Evolutionary conservation across 2,888 invertebrate species (phyloP).

Genomic region (Molanna angustata): DNA sequence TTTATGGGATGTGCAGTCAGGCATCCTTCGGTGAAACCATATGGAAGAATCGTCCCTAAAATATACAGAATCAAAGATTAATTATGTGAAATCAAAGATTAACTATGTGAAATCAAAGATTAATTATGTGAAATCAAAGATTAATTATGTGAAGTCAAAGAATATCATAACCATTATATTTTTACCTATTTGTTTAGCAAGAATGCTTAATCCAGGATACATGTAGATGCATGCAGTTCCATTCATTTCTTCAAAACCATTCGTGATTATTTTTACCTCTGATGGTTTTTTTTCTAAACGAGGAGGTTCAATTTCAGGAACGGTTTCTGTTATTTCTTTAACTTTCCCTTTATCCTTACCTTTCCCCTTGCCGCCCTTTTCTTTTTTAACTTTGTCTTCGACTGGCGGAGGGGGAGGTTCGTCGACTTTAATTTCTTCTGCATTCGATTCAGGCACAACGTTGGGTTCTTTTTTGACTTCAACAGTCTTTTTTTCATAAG

Average conservation of each 20-base stretch:
- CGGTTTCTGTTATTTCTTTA: too few relatives aligned
- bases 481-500: too few relatives aligned
- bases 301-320: too few relatives aligned
- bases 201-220: conserved; percentile 5
- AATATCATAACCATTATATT: too few relatives aligned
- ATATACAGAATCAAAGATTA: conserved; percentile 1
- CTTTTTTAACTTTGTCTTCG: not conserved
- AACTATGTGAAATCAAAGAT: too few relatives aligned
- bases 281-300: not conserved
- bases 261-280: not conserved
- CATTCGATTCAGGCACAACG: not conserved
- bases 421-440: not conserved
- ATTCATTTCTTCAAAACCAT: not conserved
- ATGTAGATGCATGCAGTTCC: conserved; percentile 8
- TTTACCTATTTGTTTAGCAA: conserved; percentile 15
- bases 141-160: too few relatives aligned
- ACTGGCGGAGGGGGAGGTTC: not conserved
- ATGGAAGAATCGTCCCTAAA: conserved; percentile 13
- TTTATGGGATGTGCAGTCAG: conserved; percentile 11
- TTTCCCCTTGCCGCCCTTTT: not conserved
- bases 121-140: too few relatives aligned
- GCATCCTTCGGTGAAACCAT: conserved; percentile 13
- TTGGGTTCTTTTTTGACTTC: too few relatives aligned
- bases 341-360: not conserved
- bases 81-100: too few relatives aligned